phyloP scores from a whole-genome alignment of 2,888 invertebrate species.

The Apamea sordens region DNA sequence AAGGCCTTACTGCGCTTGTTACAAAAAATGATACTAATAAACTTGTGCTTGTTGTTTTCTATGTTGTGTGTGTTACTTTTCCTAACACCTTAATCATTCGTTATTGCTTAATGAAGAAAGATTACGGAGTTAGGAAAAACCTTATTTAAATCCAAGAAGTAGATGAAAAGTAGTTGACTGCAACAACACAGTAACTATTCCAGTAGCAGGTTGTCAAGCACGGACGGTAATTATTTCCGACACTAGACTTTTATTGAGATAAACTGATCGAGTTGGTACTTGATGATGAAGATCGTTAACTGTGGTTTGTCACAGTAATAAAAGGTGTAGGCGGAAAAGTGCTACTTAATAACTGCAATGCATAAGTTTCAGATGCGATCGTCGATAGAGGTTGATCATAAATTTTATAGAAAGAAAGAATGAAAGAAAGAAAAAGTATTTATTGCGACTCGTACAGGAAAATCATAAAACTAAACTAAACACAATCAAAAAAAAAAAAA shows the following conservation, averaged over 20 bases:
- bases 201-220: constrained; percentile 30
- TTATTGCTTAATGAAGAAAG: not conserved
- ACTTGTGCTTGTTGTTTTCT: not conserved
- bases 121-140: not conserved
- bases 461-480: no score
- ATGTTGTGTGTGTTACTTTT: not conserved
- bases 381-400: no score
- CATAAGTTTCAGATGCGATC: not conserved
- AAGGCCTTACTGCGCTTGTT: not conserved
- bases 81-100: not conserved
- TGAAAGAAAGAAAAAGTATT: no score
- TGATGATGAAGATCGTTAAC: constrained; percentile 22
- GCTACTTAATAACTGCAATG: not conserved
- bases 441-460: no score
- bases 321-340: not conserved
- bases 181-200: not conserved
- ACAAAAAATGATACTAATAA: not conserved
- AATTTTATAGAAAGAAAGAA: no score
- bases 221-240: constrained; percentile 45
- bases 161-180: constrained; percentile 29
- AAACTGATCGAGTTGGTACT: constrained; percentile 26
- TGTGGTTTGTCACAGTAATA: not conserved
- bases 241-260: constrained; percentile 48
- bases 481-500: no score
- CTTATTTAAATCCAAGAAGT: constrained; percentile 13